These are phyloP conservation scores for Himalopsyche japonica DNA, from an alignment of 2,888 invertebrate species.

Conservation along the genomic window DNA sequence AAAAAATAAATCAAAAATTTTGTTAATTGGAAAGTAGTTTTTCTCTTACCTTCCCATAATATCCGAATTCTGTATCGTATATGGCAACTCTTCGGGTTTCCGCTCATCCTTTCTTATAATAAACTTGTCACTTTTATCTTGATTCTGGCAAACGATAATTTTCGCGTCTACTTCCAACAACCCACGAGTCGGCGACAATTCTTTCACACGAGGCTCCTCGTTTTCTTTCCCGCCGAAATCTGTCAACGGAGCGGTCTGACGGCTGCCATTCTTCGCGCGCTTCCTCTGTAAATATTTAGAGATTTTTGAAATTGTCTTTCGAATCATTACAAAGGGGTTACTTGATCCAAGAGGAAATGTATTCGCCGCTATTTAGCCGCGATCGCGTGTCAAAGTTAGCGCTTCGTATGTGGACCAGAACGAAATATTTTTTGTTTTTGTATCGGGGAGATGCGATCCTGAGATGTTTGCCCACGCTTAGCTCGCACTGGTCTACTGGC, in stretches of 20 bases:
- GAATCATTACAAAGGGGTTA: conserved; percentile 18
- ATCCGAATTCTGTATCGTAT: conserved; percentile 62
- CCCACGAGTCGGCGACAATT: not conserved
- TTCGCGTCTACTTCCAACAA: not conserved
- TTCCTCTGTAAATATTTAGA: conserved; percentile 35
- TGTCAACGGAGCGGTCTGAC: not conserved
- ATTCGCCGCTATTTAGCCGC: not conserved
- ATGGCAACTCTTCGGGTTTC: conserved; percentile 49
- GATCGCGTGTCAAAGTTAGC: not conserved
- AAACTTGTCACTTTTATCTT: conserved; percentile 4
- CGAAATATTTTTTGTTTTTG: not conserved
- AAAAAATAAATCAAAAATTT: too few species aligned
- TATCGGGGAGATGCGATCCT: conserved; percentile 1
- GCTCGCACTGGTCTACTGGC: conserved; percentile 9
- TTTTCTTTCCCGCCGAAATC: conserved; percentile 25
- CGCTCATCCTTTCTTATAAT: conserved; percentile 73
- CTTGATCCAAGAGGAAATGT: not conserved
- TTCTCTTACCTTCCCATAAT: conserved; percentile 62
- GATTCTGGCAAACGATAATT: not conserved
- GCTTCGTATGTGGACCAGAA: not conserved
- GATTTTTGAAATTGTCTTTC: conserved; percentile 24
- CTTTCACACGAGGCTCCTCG: not conserved
- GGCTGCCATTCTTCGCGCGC: conserved; percentile 25
- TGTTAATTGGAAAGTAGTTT: too few species aligned
- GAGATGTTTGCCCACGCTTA: conserved; percentile 2